These are phyloP conservation scores for Trachelus troglodyta DNA, from an alignment of 2,888 invertebrate species.

Conservation along the genomic window DNA sequence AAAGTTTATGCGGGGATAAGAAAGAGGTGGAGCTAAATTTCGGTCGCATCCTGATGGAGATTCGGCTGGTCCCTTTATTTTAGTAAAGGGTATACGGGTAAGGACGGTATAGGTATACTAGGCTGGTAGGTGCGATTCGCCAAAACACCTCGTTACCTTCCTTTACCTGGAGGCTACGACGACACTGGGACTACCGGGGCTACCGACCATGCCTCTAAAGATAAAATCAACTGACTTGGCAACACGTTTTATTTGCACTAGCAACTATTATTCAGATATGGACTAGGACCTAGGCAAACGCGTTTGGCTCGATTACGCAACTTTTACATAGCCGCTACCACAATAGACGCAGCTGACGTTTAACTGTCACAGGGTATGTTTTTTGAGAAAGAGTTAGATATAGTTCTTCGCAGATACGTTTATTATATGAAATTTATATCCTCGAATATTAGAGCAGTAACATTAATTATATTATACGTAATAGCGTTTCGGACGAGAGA, in stretches of 20 bases:
- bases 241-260: neutral
- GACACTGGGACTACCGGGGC: neutral
- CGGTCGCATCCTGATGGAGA: slow-evolving; percentile 20
- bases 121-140: neutral
- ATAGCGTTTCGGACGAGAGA: neutral
- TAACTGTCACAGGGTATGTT: neutral
- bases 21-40: slow-evolving; percentile 25
- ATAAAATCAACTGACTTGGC: neutral
- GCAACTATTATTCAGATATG: neutral
- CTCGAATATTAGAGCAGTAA: neutral
- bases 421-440: neutral
- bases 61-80: neutral
- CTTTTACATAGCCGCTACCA: neutral
- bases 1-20: slow-evolving; percentile 32
- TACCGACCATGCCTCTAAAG: neutral
- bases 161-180: neutral
- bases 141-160: neutral
- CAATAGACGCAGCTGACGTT: neutral
- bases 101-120: neutral
- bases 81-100: neutral
- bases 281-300: neutral
- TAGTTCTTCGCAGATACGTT: neutral
- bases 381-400: neutral
- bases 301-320: neutral
- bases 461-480: neutral